Conservation (phyloP, 2,113 vertebrate species). For the Xenopus tropicalis region DNA sequence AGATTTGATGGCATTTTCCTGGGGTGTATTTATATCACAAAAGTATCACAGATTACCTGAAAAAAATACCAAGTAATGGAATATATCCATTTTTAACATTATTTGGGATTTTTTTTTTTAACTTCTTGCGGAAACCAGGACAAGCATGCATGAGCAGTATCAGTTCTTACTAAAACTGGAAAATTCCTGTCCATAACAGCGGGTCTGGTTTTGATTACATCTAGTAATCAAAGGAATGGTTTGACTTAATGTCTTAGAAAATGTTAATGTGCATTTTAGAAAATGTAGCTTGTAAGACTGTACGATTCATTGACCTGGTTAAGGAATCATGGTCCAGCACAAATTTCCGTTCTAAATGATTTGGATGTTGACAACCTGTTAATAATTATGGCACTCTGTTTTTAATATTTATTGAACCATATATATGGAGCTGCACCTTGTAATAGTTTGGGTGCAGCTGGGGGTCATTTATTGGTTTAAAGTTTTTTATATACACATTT, state of each 20-base stretch:
- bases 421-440: not conserved
- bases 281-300: constrained; percentile 48
- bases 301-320: constrained; percentile 30
- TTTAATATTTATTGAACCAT: not conserved
- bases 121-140: constrained; percentile 55
- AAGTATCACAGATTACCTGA: constrained; percentile 50
- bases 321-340: constrained; percentile 38
- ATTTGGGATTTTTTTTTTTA: constrained; percentile 56
- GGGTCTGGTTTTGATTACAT: constrained; percentile 64
- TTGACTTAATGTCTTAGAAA: constrained; percentile 60
- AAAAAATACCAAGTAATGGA: constrained; percentile 49
- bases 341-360: constrained; percentile 8
- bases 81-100: constrained; percentile 43
- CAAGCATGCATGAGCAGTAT: constrained; percentile 56
- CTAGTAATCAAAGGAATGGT: constrained; percentile 60
- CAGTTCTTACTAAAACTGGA: constrained; percentile 52
- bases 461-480: not conserved
- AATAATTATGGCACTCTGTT: not conserved
- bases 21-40: constrained; percentile 50
- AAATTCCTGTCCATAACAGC: constrained; percentile 57
- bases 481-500: not conserved
- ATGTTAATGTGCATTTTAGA: constrained; percentile 53
- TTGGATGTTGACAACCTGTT: not conserved
- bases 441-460: not conserved
- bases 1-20: constrained; percentile 47